These are phyloP conservation scores for Scalopus aquaticus DNA, from an alignment of 2,113 vertebrate species.

Conservation along the genomic window DNA sequence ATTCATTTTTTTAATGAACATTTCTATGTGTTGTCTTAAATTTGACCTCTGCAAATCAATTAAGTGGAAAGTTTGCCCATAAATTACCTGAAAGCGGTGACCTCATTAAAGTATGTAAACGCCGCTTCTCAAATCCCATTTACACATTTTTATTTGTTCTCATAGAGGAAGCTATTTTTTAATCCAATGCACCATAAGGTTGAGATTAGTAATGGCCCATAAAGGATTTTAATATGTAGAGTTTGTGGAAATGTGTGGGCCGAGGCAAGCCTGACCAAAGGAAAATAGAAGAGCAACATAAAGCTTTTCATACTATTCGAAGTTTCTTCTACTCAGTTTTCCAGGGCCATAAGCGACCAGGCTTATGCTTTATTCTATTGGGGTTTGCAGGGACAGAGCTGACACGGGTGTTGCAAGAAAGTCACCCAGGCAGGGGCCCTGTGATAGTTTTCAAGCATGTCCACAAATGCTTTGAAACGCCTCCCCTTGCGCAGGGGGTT, in stretches of 20 bases:
- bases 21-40: conserved; percentile 46
- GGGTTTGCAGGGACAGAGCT: not conserved
- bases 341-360: not conserved
- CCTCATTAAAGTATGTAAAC: conserved; percentile 9
- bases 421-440: not conserved
- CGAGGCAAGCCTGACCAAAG: conserved; percentile 1
- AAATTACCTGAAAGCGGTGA: conserved; percentile 35
- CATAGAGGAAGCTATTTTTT: conserved; percentile 28
- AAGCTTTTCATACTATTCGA: not conserved
- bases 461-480: not conserved
- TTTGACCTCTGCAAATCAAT: conserved; percentile 20
- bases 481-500: not conserved
- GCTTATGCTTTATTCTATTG: not conserved
- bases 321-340: not conserved
- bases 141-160: not conserved
- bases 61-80: not conserved
- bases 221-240: conserved; percentile 22
- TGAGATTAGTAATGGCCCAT: conserved; percentile 20
- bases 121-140: conserved; percentile 1
- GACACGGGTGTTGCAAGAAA: not conserved
- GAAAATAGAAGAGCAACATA: not conserved
- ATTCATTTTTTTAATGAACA: conserved; percentile 44
- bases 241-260: not conserved
- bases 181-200: not conserved
- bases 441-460: not conserved